Percentiles rank a stretch among this genome's conserved stretches.
These are phyloP conservation scores for Dreissena rostriformis DNA, from an alignment of 1,140 invertebrate genomes.

Conservation along the genomic window DNA sequence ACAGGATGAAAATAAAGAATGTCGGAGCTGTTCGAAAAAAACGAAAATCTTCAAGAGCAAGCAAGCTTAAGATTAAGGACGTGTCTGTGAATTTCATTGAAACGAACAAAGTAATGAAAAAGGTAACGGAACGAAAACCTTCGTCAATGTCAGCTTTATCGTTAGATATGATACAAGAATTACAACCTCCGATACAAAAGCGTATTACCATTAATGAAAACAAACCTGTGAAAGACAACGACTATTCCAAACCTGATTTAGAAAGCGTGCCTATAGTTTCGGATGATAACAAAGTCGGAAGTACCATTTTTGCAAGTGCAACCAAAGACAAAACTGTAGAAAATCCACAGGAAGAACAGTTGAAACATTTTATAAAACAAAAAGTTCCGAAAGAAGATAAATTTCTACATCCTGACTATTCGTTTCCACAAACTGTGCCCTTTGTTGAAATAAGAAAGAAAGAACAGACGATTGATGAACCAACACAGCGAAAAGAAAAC, in stretches of 20 bases:
- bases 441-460: neutral
- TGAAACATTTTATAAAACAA: neutral
- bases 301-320: neutral
- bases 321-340: neutral
- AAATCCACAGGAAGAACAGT: neutral
- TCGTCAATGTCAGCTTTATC: too few relatives aligned
- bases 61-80: neutral
- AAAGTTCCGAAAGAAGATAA: neutral
- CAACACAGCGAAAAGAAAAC: neutral
- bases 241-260: too few relatives aligned
- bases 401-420: neutral
- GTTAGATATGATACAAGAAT: too few relatives aligned
- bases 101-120: too few relatives aligned
- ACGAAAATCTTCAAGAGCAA: neutral
- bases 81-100: neutral
- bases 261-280: too few relatives aligned
- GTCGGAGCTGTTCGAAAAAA: constrained; percentile 23
- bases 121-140: too few relatives aligned
- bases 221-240: too few relatives aligned
- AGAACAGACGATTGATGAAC: neutral
- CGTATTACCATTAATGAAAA: too few relatives aligned
- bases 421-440: neutral
- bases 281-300: neutral
- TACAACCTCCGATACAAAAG: too few relatives aligned
- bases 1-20: constrained; percentile 20